Percentiles rank a stretch among this genome's conserved stretches.
phyloP scores from a whole-genome alignment of 2,113 vertebrate species.

The Manacus vitellinus region DNA sequence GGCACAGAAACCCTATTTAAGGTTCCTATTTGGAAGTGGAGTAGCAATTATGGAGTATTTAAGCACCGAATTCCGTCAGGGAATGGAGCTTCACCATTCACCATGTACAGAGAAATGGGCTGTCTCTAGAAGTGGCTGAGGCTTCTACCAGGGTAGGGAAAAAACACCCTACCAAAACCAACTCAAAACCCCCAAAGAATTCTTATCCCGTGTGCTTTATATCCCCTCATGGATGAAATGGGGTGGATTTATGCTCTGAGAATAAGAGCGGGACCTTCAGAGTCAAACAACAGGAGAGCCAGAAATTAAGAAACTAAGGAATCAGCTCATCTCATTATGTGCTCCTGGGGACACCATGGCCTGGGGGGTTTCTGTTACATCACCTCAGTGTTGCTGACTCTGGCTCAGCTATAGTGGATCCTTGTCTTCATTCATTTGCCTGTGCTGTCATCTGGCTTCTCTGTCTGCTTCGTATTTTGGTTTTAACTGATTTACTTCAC shows the following conservation, averaged over 20 bases:
- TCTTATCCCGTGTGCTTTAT: background rate
- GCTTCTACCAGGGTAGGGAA: background rate
- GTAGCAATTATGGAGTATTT: background rate
- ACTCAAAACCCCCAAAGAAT: accelerated
- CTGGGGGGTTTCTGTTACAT: background rate
- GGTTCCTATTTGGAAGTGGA: background rate
- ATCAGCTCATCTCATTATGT: background rate
- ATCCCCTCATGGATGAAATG: background rate
- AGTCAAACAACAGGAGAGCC: background rate
- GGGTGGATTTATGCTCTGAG: background rate
- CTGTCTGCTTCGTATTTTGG: background rate
- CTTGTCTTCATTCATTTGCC: background rate
- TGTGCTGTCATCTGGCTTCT: background rate
- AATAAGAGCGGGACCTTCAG: background rate
- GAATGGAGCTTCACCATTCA: background rate
- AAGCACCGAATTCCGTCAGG: background rate
- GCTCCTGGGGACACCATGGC: background rate
- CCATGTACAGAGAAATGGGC: background rate
- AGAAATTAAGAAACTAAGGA: background rate
- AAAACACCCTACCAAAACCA: background rate
- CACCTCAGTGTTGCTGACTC: background rate
- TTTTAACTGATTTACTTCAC: background rate
- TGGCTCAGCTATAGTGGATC: background rate
- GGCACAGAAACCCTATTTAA: background rate
- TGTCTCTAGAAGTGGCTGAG: background rate